A percentile compares a stretch with the other conserved stretches of the same genome.
Conservation (phyloP, 2,113 vertebrate genomes). For the Triplophysa dalaica region DNA sequence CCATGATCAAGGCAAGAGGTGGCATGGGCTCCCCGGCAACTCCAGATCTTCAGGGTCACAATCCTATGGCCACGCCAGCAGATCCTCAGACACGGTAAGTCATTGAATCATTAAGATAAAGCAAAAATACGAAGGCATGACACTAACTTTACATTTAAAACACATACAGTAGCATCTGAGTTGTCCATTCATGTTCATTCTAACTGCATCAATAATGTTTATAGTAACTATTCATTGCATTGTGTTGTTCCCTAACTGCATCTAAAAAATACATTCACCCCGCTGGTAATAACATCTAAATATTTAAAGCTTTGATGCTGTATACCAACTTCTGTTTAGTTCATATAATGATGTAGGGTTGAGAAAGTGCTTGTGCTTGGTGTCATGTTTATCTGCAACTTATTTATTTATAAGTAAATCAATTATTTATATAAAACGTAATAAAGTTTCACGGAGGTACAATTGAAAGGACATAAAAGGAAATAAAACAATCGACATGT, state of each 20-base stretch:
- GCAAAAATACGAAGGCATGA: background rate
- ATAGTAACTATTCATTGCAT: slow-evolving; percentile 27
- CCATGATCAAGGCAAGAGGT: slow-evolving; percentile 72
- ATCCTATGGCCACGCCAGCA: slow-evolving; percentile 65
- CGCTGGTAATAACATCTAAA: background rate
- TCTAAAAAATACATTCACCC: background rate
- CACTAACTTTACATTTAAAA: slow-evolving; percentile 19
- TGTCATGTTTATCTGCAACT: background rate
- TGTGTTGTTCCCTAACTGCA: slow-evolving; percentile 42
- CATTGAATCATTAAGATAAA: background rate
- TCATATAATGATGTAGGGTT: background rate
- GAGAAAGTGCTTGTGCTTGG: background rate
- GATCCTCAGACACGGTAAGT: slow-evolving; percentile 93
- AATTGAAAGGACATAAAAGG: background rate
- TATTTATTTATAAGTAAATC: background rate
- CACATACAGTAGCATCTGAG: background rate
- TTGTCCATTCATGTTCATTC: slow-evolving; percentile 30
- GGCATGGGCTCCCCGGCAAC: slow-evolving; percentile 71
- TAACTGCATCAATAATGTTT: slow-evolving; percentile 66
- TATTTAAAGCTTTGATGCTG: background rate
- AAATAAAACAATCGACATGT: background rate
- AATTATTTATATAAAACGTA: background rate
- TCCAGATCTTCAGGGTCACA: slow-evolving; percentile 79
- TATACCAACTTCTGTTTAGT: background rate
- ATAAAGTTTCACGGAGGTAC: background rate